Conservation (phyloP, 2,113 vertebrate species). For the Perca schrenkii region DNA sequence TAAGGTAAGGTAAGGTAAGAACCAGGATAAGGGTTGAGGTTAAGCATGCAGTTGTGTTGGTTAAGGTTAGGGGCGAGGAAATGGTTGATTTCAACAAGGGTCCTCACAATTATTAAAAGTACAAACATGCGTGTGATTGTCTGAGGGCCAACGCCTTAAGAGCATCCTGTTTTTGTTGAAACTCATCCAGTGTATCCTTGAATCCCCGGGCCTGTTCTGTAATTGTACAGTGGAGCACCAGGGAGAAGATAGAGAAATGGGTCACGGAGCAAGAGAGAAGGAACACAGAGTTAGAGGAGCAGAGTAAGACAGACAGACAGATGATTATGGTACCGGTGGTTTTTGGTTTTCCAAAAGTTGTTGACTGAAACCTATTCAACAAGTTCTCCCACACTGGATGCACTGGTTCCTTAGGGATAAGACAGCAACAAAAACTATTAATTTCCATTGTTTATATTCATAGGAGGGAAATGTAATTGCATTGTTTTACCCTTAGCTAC, state of each 20-base stretch:
- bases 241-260: conserved; percentile 47
- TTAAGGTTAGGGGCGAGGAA: not conserved
- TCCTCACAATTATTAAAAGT: not conserved
- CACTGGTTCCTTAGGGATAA: conserved; percentile 1
- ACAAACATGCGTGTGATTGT: not conserved
- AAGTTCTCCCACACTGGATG: conserved; percentile 30
- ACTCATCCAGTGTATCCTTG: conserved; percentile 9
- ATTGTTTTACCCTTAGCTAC: not conserved
- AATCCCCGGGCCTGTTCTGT: conserved; percentile 20
- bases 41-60: not conserved
- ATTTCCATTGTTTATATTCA: conserved; percentile 8
- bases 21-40: too few species aligned
- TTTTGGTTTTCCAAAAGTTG: conserved; percentile 37
- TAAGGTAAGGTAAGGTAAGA: too few species aligned
- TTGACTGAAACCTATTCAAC: conserved; percentile 28
- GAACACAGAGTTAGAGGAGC: conserved; percentile 37
- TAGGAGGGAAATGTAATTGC: not conserved
- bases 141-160: conserved; percentile 35
- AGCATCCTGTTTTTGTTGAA: conserved; percentile 67
- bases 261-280: conserved; percentile 50
- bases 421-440: not conserved
- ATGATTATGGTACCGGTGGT: conserved; percentile 44
- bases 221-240: conserved; percentile 25
- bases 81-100: too few species aligned
- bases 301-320: conserved; percentile 15